Percentiles rank a stretch among this genome's conserved stretches.
Evolutionary conservation across 2,113 vertebrate genomes (phyloP).

Genomic region (Cyrtonyx montezumae): DNA sequence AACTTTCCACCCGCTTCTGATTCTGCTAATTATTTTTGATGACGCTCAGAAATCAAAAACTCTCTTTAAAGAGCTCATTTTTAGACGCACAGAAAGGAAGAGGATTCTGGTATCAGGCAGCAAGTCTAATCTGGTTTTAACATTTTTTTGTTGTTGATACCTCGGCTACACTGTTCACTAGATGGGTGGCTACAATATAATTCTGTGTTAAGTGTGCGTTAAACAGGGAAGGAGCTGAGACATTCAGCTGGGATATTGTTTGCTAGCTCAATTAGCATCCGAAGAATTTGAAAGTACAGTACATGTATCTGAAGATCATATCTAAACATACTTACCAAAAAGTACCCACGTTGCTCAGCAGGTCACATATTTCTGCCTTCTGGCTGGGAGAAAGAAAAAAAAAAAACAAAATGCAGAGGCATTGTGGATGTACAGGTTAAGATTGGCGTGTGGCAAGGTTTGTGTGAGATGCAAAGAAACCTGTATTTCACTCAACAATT

Average conservation of each 20-base stretch:
- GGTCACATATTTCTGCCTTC: slow-evolving; percentile 48
- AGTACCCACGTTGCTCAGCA: slow-evolving; percentile 49
- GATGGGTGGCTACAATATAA: slow-evolving; percentile 37
- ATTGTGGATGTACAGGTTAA: slow-evolving; percentile 35
- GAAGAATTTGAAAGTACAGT: slow-evolving; percentile 46
- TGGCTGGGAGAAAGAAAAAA: not conserved
- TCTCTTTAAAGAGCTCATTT: slow-evolving; percentile 58
- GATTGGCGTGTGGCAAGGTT: slow-evolving; percentile 47
- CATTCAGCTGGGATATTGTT: slow-evolving; percentile 26
- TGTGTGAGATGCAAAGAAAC: slow-evolving; percentile 57
- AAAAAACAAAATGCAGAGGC: not conserved
- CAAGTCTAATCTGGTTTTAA: slow-evolving; percentile 35
- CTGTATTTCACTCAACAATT: slow-evolving; percentile 58
- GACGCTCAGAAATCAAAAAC: slow-evolving; percentile 45
- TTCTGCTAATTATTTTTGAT: slow-evolving; percentile 68
- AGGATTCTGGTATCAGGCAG: slow-evolving; percentile 28
- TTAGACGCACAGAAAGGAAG: slow-evolving; percentile 23
- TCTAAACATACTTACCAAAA: slow-evolving; percentile 63
- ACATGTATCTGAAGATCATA: slow-evolving; percentile 58
- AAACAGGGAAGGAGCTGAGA: slow-evolving; percentile 17
- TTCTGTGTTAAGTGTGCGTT: slow-evolving; percentile 32
- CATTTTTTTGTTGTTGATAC: slow-evolving; percentile 37
- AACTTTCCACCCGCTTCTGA: slow-evolving; percentile 48
- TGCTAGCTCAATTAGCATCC: slow-evolving; percentile 45
- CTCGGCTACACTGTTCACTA: slow-evolving; percentile 15